A percentile compares a stretch with the other conserved stretches of the same genome.
Evolutionary conservation across 2,888 invertebrate genomes (phyloP).

Genomic region (Helleia helle): DNA sequence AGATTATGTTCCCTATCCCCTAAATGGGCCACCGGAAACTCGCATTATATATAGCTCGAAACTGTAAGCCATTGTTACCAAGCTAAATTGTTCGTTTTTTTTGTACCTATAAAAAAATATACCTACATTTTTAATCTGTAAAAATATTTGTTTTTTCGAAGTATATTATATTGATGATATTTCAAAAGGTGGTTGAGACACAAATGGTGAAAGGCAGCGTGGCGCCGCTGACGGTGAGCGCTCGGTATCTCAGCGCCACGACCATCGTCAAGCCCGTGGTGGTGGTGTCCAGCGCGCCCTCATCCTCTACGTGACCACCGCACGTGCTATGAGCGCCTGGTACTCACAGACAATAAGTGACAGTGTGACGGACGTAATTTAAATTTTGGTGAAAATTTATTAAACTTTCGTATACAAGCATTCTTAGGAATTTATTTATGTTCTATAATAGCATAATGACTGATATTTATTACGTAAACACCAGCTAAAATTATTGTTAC

Average conservation of each 20-base stretch:
- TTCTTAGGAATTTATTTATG: neutral
- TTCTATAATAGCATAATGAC: slow-evolving; percentile 2
- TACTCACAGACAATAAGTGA: slow-evolving; percentile 15
- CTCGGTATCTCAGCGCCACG: slow-evolving; percentile 78
- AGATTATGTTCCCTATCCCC: too few relatives aligned
- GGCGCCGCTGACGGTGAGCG: slow-evolving; percentile 77
- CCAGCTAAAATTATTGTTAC: too few relatives aligned
- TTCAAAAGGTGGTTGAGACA: slow-evolving; percentile 54
- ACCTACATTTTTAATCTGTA: too few relatives aligned
- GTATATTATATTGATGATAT: too few relatives aligned
- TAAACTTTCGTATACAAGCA: too few relatives aligned
- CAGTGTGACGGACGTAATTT: neutral
- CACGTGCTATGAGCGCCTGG: slow-evolving; percentile 24
- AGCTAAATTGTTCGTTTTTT: too few relatives aligned
- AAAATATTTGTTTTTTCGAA: too few relatives aligned
- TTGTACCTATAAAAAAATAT: too few relatives aligned
- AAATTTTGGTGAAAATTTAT: neutral
- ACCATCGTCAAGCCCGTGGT: slow-evolving; percentile 80
- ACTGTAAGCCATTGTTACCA: too few relatives aligned
- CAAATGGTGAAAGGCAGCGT: slow-evolving; percentile 74
- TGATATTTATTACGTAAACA: slow-evolving; percentile 8
- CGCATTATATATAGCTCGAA: too few relatives aligned
- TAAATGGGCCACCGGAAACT: too few relatives aligned
- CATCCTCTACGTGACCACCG: slow-evolving; percentile 25
- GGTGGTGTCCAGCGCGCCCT: slow-evolving; percentile 63